Conservation (phyloP, 2,888 invertebrate genomes). For the Polyommatus iphigenia region DNA sequence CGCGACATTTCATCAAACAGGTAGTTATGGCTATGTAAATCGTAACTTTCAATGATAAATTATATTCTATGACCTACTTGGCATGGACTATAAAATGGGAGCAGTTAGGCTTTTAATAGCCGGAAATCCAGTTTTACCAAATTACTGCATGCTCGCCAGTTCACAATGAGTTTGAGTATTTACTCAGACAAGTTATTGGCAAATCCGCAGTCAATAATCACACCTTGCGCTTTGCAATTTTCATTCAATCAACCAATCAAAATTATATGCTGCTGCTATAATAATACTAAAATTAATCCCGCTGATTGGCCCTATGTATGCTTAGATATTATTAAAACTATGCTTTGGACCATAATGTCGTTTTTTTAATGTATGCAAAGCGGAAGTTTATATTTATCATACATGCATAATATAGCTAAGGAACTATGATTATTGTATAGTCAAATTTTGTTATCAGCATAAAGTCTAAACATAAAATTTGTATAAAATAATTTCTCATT, state of each 20-base stretch:
- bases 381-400: no score
- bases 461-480: no score
- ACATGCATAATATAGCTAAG: no score
- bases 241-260: no score
- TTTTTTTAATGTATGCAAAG: no score
- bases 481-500: neutral
- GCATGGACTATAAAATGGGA: neutral
- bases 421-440: no score
- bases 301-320: no score
- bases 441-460: no score
- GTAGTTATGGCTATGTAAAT: neutral
- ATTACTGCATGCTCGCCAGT: neutral
- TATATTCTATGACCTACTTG: slow-evolving; percentile 1
- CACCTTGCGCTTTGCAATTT: neutral
- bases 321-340: no score
- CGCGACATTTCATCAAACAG: no score
- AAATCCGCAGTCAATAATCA: slow-evolving; percentile 19
- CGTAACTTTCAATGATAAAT: slow-evolving; percentile 17
- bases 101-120: slow-evolving; percentile 12
- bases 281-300: neutral
- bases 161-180: neutral
- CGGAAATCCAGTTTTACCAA: slow-evolving; percentile 21
- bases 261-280: neutral
- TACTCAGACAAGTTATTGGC: neutral
- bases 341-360: no score